These are phyloP conservation scores for Anser cygnoides DNA, from an alignment of 2,113 vertebrate genomes.

Conservation along the genomic window DNA sequence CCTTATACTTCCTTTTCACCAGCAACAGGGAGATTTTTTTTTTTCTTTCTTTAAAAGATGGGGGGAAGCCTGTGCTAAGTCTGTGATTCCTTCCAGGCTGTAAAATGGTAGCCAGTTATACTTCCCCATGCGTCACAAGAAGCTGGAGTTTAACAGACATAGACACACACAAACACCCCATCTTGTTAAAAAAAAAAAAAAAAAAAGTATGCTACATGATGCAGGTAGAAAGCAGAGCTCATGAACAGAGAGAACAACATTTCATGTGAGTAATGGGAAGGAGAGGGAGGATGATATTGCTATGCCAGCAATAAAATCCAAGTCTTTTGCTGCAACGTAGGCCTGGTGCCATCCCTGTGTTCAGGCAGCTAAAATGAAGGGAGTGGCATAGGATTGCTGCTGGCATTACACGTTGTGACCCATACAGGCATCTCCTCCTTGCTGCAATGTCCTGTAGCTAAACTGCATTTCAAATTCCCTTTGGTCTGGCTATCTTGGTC, in stretches of 20 bases:
- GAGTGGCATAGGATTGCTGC: neutral
- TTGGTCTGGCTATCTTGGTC: fast-evolving
- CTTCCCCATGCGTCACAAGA: neutral
- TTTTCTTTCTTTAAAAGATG: neutral
- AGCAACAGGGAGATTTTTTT: neutral
- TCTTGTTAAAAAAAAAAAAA: neutral
- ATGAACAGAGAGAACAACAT: fast-evolving
- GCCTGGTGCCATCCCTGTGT: neutral
- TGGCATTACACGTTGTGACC: neutral
- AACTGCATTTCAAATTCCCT: neutral
- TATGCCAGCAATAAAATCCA: neutral
- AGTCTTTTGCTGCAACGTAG: neutral
- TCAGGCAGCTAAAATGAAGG: neutral
- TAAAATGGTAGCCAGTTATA: neutral
- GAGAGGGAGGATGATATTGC: neutral
- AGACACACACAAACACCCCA: neutral
- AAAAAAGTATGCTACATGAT: fast-evolving
- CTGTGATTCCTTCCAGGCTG: neutral
- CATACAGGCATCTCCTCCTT: neutral
- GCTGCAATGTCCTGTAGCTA: neutral
- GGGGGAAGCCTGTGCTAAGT: neutral
- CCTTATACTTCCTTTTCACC: constrained; percentile 79
- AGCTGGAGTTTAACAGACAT: neutral
- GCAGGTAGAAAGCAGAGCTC: neutral
- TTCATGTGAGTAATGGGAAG: fast-evolving